Percentiles rank a stretch among this genome's conserved stretches.
phyloP scores from a whole-genome alignment of 1,140 invertebrate genomes.

The Sweltsa coloradensis region DNA sequence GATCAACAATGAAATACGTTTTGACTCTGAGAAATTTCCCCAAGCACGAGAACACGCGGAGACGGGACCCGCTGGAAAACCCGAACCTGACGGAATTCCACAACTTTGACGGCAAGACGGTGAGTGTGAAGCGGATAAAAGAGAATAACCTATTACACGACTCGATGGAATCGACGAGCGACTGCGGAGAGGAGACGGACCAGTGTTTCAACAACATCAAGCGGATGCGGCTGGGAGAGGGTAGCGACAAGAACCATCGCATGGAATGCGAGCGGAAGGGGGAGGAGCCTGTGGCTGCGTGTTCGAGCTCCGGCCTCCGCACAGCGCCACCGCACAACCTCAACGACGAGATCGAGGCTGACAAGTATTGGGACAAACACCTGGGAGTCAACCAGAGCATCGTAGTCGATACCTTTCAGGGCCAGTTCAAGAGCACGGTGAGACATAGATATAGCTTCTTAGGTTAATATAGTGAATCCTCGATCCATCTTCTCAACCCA shows the following conservation, averaged over 20 bases:
- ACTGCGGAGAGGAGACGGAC: conserved; percentile 17
- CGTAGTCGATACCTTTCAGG: conserved; percentile 58
- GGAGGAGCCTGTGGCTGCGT: conserved; percentile 18
- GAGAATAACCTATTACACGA: conserved; percentile 32
- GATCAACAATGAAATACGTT: conserved; percentile 40
- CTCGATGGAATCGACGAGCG: background rate
- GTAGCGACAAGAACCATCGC: conserved; percentile 31
- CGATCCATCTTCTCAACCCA: background rate
- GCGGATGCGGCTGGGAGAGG: conserved; percentile 32
- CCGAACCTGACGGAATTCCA: conserved; percentile 32
- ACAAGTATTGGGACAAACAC: conserved; percentile 50
- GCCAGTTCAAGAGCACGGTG: conserved; percentile 60
- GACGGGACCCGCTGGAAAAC: conserved; percentile 29
- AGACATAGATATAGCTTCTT: conserved; percentile 18
- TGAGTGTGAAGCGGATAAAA: conserved; percentile 34
- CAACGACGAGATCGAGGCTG: conserved; percentile 35
- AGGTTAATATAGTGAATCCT: too few species aligned
- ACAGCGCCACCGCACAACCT: background rate
- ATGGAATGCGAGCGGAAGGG: conserved; percentile 21
- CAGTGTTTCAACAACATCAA: conserved; percentile 32
- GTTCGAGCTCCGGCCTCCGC: conserved; percentile 20
- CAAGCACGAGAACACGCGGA: conserved; percentile 29
- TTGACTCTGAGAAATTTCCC: conserved; percentile 53
- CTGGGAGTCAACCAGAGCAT: conserved; percentile 44
- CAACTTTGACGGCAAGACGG: conserved; percentile 32